phyloP scores from a whole-genome alignment of 2,113 vertebrate species.

The Ardeotis arabs region DNA sequence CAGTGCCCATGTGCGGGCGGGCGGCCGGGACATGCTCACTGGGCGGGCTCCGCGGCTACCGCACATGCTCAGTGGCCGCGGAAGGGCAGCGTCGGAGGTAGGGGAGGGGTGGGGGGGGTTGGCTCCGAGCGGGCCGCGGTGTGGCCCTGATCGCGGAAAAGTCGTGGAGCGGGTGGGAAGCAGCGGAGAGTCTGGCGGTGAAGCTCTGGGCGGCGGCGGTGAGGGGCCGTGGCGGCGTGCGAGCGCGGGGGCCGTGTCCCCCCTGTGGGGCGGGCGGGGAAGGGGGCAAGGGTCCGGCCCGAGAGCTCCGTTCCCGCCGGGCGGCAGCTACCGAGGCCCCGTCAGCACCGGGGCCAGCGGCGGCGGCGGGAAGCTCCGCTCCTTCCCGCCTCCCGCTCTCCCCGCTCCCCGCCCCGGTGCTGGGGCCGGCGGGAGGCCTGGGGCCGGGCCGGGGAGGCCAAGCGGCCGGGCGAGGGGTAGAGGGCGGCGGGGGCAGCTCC shows the following conservation, averaged over 20 bases:
- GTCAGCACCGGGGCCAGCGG: constrained; percentile 43
- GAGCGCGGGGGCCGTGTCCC: neutral
- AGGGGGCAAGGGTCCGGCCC: neutral
- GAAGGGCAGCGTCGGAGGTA: neutral
- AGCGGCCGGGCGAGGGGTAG: neutral
- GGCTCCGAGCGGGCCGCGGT: neutral
- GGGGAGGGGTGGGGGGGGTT: neutral
- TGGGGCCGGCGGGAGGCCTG: neutral
- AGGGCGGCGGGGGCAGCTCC: neutral
- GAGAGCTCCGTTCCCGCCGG: neutral
- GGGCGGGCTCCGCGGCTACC: neutral
- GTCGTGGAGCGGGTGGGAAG: too few species aligned
- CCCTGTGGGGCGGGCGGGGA: too few species aligned
- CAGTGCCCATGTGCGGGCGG: constrained; percentile 9
- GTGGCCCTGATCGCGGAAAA: neutral
- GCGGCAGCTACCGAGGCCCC: neutral
- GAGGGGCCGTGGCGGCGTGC: neutral
- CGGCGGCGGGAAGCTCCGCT: neutral
- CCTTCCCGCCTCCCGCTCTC: too few species aligned
- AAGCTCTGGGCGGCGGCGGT: neutral
- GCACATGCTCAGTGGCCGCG: constrained; percentile 59
- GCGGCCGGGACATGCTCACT: constrained; percentile 13
- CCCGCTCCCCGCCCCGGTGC: neutral
- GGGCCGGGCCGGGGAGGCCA: neutral
- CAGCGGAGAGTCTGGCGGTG: too few species aligned